phyloP scores from a whole-genome alignment of 1,140 invertebrate species.

The Drosophila nebulosa region DNA sequence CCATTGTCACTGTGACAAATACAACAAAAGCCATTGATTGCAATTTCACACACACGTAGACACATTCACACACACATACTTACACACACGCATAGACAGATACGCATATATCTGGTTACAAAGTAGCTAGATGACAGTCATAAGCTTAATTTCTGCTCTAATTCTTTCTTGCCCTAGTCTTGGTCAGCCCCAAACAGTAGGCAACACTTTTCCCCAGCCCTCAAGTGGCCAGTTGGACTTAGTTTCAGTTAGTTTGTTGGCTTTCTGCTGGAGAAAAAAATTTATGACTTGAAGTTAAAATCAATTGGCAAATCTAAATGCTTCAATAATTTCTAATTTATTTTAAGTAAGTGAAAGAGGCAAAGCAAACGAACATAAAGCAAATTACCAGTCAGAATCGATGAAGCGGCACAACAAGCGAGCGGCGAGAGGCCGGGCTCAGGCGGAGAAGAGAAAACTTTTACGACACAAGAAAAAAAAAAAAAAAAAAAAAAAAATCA shows the following conservation, averaged over 20 bases:
- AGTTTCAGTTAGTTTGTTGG: not conserved
- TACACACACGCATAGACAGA: not conserved
- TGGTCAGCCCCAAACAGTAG: not conserved
- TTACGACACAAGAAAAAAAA: constrained; percentile 44
- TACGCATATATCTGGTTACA: not conserved
- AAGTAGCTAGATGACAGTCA: constrained; percentile 25
- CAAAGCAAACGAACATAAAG: constrained; percentile 65
- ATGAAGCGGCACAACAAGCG: constrained; percentile 54
- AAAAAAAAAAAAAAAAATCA: not conserved
- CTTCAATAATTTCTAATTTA: constrained; percentile 79
- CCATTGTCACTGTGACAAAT: too few relatives aligned
- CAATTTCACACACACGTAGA: constrained; percentile 23
- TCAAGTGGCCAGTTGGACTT: not conserved
- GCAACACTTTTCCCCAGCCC: not conserved
- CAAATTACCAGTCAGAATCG: constrained; percentile 67
- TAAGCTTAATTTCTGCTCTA: constrained; percentile 60
- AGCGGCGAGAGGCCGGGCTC: constrained; percentile 18
- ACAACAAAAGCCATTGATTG: too few relatives aligned
- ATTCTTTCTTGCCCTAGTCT: constrained; percentile 28
- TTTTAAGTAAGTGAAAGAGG: constrained; percentile 51
- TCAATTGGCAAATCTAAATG: constrained; percentile 58
- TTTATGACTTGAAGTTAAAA: constrained; percentile 57
- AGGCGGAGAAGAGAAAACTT: constrained; percentile 37
- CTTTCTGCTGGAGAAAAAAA: constrained; percentile 18
- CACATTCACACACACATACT: constrained; percentile 3